These are phyloP conservation scores for Heliornis fulica DNA, from an alignment of 2,113 vertebrate species.

Conservation along the genomic window DNA sequence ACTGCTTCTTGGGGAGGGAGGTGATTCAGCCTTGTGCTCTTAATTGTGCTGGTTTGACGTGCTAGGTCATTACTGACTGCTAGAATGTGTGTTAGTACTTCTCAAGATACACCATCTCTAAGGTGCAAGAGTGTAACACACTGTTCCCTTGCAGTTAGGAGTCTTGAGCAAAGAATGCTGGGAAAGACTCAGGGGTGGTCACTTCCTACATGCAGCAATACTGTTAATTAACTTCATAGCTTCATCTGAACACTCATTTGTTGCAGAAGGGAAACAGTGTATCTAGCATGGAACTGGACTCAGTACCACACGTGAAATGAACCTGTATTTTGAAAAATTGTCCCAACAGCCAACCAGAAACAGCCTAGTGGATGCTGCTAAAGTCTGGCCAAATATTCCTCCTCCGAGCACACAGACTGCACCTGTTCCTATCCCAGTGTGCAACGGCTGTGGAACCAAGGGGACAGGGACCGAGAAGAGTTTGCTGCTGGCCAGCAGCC, in stretches of 20 bases:
- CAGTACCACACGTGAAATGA: background rate
- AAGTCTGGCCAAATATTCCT: constrained; percentile 89
- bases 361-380: constrained; percentile 79
- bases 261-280: background rate
- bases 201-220: background rate
- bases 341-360: constrained; percentile 81
- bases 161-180: background rate
- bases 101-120: background rate
- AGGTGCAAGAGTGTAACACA: background rate
- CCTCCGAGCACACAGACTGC: constrained; percentile 78
- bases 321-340: constrained; percentile 39
- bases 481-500: constrained; percentile 77
- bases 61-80: background rate
- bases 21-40: background rate
- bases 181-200: background rate
- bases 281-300: background rate
- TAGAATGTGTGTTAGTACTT: accelerated
- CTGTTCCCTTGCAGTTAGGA: background rate
- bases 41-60: background rate
- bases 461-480: constrained; percentile 80
- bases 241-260: background rate
- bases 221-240: background rate
- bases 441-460: constrained; percentile 91
- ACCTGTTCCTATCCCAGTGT: constrained; percentile 82
- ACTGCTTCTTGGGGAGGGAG: background rate